phyloP scores from a whole-genome alignment of 2,888 invertebrate genomes.

The Patella pellucida region DNA sequence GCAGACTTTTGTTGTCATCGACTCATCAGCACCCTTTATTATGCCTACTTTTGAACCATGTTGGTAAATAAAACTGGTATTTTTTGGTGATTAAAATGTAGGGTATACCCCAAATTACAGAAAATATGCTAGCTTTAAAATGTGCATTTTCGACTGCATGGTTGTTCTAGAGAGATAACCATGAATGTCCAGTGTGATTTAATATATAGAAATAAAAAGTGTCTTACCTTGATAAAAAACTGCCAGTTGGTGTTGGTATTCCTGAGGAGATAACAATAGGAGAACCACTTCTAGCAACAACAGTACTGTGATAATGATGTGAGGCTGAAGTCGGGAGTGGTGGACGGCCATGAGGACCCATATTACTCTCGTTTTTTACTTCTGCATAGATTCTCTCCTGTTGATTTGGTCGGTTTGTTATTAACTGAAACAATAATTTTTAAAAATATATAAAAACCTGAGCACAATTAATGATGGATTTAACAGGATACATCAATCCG shows the following conservation, averaged over 20 bases:
- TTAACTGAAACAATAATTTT: neutral
- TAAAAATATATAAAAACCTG: neutral
- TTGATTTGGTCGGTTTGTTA: neutral
- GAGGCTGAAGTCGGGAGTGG: neutral
- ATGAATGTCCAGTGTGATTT: too few relatives aligned
- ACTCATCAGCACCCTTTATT: too few relatives aligned
- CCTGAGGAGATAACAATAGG: neutral
- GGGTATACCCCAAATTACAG: too few relatives aligned
- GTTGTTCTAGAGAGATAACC: too few relatives aligned
- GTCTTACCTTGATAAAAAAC: constrained; percentile 2
- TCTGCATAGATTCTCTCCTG: constrained; percentile 5
- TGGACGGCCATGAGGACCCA: constrained; percentile 5
- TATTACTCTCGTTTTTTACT: constrained; percentile 6
- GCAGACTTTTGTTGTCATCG: too few relatives aligned
- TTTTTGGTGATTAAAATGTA: too few relatives aligned
- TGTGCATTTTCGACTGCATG: too few relatives aligned
- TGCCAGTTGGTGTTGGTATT: neutral
- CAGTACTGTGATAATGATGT: neutral
- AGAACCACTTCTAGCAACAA: neutral
- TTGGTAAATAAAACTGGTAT: too few relatives aligned
- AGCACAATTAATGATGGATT: neutral
- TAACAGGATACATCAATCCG: too few relatives aligned
- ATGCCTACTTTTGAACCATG: too few relatives aligned
- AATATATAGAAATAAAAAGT: neutral
- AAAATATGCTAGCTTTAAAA: too few relatives aligned